Evolutionary conservation across 1,140 invertebrate species (phyloP).

Genomic region (Rhopalosiphum maidis): DNA sequence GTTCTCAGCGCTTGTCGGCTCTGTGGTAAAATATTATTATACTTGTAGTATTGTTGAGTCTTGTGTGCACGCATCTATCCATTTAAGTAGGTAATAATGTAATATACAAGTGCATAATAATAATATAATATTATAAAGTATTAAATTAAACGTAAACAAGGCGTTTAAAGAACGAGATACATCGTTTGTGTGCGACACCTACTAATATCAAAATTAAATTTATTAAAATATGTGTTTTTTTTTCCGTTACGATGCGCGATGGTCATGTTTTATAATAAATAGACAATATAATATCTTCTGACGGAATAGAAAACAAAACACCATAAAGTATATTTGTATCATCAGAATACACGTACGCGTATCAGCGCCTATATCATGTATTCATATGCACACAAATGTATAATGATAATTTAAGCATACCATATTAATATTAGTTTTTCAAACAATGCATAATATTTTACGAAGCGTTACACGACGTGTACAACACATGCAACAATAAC

Average conservation of each 20-base stretch:
- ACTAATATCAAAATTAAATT: neutral
- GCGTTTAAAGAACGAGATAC: neutral
- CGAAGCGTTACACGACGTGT: neutral
- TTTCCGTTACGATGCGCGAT: no score
- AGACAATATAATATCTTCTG: neutral
- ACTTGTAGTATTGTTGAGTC: neutral
- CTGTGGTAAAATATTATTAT: neutral
- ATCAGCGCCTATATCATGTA: neutral
- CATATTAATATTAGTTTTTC: conserved; percentile 45
- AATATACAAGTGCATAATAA: neutral
- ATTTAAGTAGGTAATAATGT: neutral
- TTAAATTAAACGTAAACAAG: conserved; percentile 17
- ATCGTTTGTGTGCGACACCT: neutral
- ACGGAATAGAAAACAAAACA: neutral
- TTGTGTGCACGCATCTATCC: neutral
- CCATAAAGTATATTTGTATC: neutral
- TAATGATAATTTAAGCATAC: neutral
- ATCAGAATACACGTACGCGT: neutral
- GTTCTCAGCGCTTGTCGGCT: neutral
- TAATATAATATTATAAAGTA: neutral
- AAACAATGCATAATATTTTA: conserved; percentile 44
- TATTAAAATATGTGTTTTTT: neutral
- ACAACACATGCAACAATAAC: neutral
- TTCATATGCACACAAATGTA: neutral
- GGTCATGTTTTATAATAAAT: neutral